Base-by-base conservation (phyloP, 2,888 invertebrate genomes). In the Eilema sororculum region DNA sequence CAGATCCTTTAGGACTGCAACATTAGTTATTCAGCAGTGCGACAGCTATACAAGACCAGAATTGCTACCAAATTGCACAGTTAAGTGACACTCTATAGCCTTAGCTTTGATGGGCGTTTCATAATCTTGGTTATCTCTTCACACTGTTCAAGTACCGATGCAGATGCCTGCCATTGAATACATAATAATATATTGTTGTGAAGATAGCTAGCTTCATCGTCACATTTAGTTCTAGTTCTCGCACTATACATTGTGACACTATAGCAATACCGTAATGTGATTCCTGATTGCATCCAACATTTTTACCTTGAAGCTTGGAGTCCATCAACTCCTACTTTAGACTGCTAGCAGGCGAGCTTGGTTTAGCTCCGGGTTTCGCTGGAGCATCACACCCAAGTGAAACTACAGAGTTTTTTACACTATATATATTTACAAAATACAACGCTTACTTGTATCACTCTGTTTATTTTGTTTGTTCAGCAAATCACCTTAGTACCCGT, bases 11-110 rank as follows among this genome's bases (percentile, higher is more conserved):
- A 73, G 67, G 72, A 58, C 66, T 56, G 58, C 60, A 66, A 58
- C 72, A 73, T 81, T 68, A 79, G 69, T 72, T 72, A 81, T 81
- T 72, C 75, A 73, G 68, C 60, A 73, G 67, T 28, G 25, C 56
- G 57, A 73, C 67, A 63, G 63, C 77, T 68, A 57, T 62, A 72
- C 71, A 65, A 70, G 70, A 75, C 71, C 63, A 37, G 68, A 78
- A 68, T 72, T 20, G 24, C 20, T 28, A 57, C 71, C 65, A 81
- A 78, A 78, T 78, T 65, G 60, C 46, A 62, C 24, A 28, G 56
- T 57, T 73, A 65, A 77, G 52, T 33, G 28, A 59, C 28, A 59
- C 10, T 28, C 28, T 59, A 2, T 28, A 28, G 41, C 41, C 41
- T 41, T 59, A 28, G 22, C 28, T 6, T 28, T 46, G 6, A 16